Percentiles rank a stretch among this genome's conserved stretches.
Evolutionary conservation across 2,113 vertebrate species (phyloP).

Genomic region (Grantiella picta): DNA sequence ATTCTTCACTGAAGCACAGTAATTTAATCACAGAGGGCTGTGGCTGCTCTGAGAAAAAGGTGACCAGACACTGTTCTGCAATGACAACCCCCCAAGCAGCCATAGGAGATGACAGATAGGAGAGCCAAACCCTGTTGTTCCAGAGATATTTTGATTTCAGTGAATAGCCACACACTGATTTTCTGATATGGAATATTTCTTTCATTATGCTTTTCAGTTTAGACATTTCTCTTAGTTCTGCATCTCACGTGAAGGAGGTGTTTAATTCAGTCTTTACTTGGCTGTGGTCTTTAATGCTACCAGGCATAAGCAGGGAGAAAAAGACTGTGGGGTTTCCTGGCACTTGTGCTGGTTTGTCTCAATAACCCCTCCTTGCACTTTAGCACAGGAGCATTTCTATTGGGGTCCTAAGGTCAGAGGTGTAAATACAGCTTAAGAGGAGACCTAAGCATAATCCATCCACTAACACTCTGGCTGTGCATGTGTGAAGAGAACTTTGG

Average conservation of each 20-base stretch:
- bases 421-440: conserved; percentile 14
- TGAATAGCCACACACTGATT: not conserved
- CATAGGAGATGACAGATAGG: not conserved
- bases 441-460: conserved; percentile 23
- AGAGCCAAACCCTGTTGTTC: not conserved
- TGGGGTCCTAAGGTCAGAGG: conserved; percentile 33
- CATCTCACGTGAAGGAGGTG: not conserved
- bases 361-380: not conserved
- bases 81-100: not conserved
- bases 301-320: not conserved
- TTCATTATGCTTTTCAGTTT: not conserved
- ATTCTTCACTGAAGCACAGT: not conserved
- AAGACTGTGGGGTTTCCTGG: not conserved
- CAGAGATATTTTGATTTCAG: not conserved
- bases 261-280: not conserved
- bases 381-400: conserved; percentile 2
- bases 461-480: conserved; percentile 1
- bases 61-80: not conserved
- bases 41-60: not conserved
- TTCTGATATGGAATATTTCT: not conserved
- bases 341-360: conserved; percentile 45
- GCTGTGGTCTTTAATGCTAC: not conserved
- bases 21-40: not conserved
- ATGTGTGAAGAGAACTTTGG: not conserved
- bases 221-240: not conserved